These are phyloP conservation scores for Epinotia nisella DNA, from an alignment of 2,888 invertebrate genomes.

Conservation along the genomic window DNA sequence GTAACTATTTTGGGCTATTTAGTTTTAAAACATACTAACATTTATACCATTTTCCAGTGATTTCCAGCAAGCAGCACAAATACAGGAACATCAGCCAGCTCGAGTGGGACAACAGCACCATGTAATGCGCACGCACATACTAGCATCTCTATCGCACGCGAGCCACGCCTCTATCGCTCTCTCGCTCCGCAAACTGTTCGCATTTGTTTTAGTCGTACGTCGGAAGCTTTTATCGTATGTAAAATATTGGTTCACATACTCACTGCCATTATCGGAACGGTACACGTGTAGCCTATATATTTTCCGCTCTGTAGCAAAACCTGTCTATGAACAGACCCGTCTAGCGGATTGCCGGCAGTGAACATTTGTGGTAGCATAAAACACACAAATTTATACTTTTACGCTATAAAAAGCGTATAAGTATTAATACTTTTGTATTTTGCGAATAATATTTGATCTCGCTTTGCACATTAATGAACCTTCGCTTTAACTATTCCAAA, in stretches of 20 bases:
- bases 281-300: neutral
- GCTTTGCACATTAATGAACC: too few species aligned
- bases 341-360: neutral
- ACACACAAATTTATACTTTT: too few species aligned
- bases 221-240: neutral
- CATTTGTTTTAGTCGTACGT: slow-evolving; percentile 22
- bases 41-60: slow-evolving; percentile 60
- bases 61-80: slow-evolving; percentile 83
- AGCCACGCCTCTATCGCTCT: slow-evolving; percentile 44
- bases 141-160: slow-evolving; percentile 48
- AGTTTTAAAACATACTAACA: neutral
- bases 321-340: neutral
- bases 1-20: too few species aligned
- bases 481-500: too few species aligned
- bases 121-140: slow-evolving; percentile 80
- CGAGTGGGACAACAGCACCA: slow-evolving; percentile 92
- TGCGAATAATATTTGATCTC: too few species aligned
- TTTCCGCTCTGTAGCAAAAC: neutral
- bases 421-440: neutral
- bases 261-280: neutral
- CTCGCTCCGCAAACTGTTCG: slow-evolving; percentile 44
- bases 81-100: slow-evolving; percentile 91
- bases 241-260: neutral
- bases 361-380: neutral
- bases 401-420: too few species aligned